phyloP scores from a whole-genome alignment of 2,888 invertebrate genomes.

The Aspidiotus rigidus region DNA sequence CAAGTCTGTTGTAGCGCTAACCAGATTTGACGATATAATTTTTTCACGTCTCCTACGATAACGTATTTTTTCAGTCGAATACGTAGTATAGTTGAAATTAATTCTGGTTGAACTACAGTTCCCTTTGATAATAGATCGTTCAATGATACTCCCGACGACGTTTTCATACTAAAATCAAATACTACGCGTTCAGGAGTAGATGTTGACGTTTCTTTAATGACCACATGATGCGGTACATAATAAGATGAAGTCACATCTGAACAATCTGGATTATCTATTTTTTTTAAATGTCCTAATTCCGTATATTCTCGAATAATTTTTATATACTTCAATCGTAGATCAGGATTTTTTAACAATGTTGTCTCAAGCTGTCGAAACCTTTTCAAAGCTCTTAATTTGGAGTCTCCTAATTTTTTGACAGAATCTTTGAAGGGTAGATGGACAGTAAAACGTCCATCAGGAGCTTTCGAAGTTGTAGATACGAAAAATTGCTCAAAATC shows the following conservation, averaged over 20 bases:
- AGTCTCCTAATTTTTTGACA: background rate
- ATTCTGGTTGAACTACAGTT: background rate
- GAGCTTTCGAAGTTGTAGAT: too few species aligned
- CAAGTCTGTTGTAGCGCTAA: background rate
- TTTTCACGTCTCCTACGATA: background rate
- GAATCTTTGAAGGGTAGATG: too few species aligned
- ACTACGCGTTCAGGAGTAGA: background rate
- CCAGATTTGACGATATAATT: background rate
- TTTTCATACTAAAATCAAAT: background rate
- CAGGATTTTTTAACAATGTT: background rate
- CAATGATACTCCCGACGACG: background rate
- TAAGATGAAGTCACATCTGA: background rate
- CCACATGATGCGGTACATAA: background rate
- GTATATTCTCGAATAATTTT: background rate
- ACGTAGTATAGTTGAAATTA: background rate
- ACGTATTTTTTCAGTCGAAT: background rate
- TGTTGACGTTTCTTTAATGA: background rate
- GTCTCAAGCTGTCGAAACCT: background rate
- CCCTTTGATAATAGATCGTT: background rate
- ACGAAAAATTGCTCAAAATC: too few species aligned
- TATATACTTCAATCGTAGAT: background rate
- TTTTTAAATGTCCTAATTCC: background rate
- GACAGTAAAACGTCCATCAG: too few species aligned
- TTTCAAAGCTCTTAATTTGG: background rate
- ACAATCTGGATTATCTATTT: background rate